These are phyloP conservation scores for Agrotis clavis DNA, from an alignment of 2,888 invertebrate species.

Conservation along the genomic window DNA sequence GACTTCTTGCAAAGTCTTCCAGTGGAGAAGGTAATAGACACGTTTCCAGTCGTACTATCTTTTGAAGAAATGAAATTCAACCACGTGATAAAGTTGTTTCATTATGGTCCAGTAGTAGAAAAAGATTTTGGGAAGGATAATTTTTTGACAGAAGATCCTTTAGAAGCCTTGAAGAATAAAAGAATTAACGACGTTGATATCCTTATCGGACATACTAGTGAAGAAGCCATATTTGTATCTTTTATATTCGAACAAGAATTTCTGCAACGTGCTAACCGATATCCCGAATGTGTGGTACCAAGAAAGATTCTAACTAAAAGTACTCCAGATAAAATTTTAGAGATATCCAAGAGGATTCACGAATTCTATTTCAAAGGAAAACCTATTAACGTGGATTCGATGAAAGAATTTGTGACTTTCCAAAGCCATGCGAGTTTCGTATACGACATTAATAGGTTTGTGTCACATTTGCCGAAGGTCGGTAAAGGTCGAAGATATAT, in stretches of 20 bases:
- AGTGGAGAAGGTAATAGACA: slow-evolving; percentile 67
- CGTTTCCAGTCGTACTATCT: slow-evolving; percentile 66
- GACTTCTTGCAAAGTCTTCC: slow-evolving; percentile 75
- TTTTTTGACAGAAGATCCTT: slow-evolving; percentile 73
- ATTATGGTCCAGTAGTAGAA: slow-evolving; percentile 77
- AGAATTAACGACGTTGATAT: slow-evolving; percentile 90
- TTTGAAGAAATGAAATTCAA: slow-evolving; percentile 66
- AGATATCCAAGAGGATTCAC: slow-evolving; percentile 71
- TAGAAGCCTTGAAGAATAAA: slow-evolving; percentile 79
- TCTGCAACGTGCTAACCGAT: slow-evolving; percentile 61
- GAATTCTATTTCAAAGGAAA: slow-evolving; percentile 73
- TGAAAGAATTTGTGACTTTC: slow-evolving; percentile 69
- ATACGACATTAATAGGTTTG: slow-evolving; percentile 62
- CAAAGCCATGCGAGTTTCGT: slow-evolving; percentile 62
- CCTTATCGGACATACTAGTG: slow-evolving; percentile 93
- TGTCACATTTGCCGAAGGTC: slow-evolving; percentile 40
- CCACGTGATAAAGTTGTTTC: slow-evolving; percentile 69
- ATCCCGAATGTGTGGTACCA: slow-evolving; percentile 74
- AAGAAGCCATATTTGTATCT: slow-evolving; percentile 89
- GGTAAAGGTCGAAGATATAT: slow-evolving; percentile 43
- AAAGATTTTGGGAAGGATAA: slow-evolving; percentile 74
- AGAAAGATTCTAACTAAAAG: slow-evolving; percentile 67
- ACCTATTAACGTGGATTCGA: slow-evolving; percentile 50
- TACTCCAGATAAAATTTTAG: slow-evolving; percentile 62
- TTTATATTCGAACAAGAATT: slow-evolving; percentile 45